phyloP scores from a whole-genome alignment of 2,888 invertebrate species.

The Arenicola marina region DNA sequence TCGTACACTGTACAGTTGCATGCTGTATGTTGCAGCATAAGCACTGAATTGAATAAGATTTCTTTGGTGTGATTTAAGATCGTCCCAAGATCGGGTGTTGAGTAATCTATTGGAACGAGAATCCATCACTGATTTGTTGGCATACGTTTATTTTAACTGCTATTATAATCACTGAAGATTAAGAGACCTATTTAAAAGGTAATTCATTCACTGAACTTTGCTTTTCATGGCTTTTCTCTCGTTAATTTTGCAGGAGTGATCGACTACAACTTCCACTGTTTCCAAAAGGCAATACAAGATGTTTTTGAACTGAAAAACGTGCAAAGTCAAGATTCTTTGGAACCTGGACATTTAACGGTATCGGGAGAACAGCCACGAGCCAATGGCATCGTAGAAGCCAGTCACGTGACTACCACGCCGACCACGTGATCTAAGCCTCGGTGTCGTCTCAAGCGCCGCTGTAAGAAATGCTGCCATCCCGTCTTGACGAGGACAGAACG shows the following conservation, averaged over 20 bases:
- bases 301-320: conserved; percentile 75
- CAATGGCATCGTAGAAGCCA: neutral
- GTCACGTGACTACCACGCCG: too few relatives aligned
- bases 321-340: conserved; percentile 4
- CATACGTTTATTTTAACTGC: too few relatives aligned
- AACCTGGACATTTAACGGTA: neutral
- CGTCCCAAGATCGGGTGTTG: neutral
- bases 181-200: neutral
- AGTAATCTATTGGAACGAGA: neutral
- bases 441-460: too few relatives aligned
- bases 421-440: too few relatives aligned
- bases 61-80: too few relatives aligned
- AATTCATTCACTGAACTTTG: neutral
- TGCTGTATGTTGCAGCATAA: too few relatives aligned
- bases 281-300: conserved; percentile 93
- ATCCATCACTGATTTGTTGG: too few relatives aligned
- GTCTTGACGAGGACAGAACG: too few relatives aligned
- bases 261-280: conserved; percentile 97
- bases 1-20: too few relatives aligned
- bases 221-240: neutral
- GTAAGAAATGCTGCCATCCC: neutral
- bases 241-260: conserved; percentile 78
- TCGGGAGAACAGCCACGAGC: neutral
- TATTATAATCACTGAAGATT: neutral
- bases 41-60: too few relatives aligned